A percentile compares a stretch with the other conserved stretches of the same genome.
Conservation (phyloP, 2,888 invertebrate species). For the Deladenus siricidicola region DNA sequence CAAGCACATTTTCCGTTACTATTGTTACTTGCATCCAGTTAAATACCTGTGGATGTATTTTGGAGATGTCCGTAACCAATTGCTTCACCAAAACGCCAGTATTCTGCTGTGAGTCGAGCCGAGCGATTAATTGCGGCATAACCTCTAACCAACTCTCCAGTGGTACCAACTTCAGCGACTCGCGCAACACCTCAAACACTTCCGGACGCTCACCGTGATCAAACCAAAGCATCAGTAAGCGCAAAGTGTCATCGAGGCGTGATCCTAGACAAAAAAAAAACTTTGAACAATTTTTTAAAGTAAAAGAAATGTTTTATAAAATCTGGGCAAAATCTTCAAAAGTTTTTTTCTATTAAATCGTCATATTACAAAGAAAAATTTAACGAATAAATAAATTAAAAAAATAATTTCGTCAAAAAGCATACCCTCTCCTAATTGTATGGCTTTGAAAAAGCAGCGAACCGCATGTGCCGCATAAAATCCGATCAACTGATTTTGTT, state of each 20-base stretch:
- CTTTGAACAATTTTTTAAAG: no score
- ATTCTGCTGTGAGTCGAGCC: slow-evolving; percentile 83
- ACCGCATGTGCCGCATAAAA: slow-evolving; percentile 27
- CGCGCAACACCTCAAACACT: slow-evolving; percentile 83
- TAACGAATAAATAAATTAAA: neutral
- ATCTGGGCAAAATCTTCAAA: no score
- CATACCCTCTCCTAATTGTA: slow-evolving; percentile 37
- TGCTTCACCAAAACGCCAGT: slow-evolving; percentile 86
- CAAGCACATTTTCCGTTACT: no score
- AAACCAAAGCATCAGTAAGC: slow-evolving; percentile 89
- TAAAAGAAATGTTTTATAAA: no score
- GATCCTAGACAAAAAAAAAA: no score
- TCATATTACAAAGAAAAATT: no score
- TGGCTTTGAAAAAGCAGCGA: slow-evolving; percentile 39
- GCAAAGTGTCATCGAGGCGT: slow-evolving; percentile 86
- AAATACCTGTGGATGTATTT: slow-evolving; percentile 84
- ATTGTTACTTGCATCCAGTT: no score
- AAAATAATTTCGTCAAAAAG: neutral
- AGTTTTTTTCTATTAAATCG: no score
- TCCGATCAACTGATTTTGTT: slow-evolving; percentile 8
- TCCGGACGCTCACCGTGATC: slow-evolving; percentile 78
- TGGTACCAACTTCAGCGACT: slow-evolving; percentile 83
- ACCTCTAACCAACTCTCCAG: slow-evolving; percentile 98
- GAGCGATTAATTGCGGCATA: slow-evolving; percentile 92
- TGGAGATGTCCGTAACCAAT: slow-evolving; percentile 87